Evolutionary conservation across 53 echinoderm and acorn worm species (phyloP), one percentile per base, ranked within the genome.

Genomic region (Astropecten irregularis): DNA sequence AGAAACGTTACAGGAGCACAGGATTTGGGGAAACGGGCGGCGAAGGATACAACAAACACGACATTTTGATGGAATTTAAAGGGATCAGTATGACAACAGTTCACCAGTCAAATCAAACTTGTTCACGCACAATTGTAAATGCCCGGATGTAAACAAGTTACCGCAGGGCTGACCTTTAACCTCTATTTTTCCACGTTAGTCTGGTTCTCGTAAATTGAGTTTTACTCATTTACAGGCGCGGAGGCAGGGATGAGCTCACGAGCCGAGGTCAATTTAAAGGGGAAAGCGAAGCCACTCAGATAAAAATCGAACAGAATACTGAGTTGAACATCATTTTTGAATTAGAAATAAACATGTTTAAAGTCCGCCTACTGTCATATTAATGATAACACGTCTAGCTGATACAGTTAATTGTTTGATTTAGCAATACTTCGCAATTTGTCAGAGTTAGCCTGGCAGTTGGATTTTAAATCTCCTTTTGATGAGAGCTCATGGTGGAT

Each of bases 91-190:
- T 52, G 84, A 85, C 73, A 73, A 85, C 85, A 85, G 73, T 73
- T 72, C 73, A 35, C 63, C 73, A 60, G 54, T 85, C 71, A 73
- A 85, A 71, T 48, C 62, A 85, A 85, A 71, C 73, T 85, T 73
- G 58, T 73, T 84, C 73, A 48, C 73, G 63, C 85, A 73, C 72
- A 71, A 61, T 60, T 16, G 63, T 72, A 85, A 85, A 71, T 85
- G 72, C 85, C 85, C 85, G 85, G 85, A 85, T 85, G 85, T 85
- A 85, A 85, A 85, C 85, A 85, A 84, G 84, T 60, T 77, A 58
- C 77, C 42, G 33, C 66, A 73, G 71, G 73, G 33, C 33, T 48
- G 71, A 85, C 73, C 85, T 85, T 85, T 85, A 57, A 85, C 38
- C 84, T 47, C 40, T 9, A 68, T 8, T 22, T 84, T 44, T 36